Conservation (phyloP, 2,113 vertebrate genomes). For the Cebus imitator region DNA sequence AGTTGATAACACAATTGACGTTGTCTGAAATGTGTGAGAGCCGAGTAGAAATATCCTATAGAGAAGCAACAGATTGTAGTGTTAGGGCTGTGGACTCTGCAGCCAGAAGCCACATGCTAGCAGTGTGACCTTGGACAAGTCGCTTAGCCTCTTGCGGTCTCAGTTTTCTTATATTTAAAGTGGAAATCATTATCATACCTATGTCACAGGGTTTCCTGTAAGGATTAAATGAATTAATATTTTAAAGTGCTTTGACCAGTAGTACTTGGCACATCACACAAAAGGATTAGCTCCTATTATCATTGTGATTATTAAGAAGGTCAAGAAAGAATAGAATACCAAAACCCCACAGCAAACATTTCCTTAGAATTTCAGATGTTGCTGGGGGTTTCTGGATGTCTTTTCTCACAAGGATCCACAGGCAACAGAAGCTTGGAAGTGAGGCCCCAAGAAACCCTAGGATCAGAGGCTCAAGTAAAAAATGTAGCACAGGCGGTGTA, state of each 20-base stretch:
- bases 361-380: conserved; percentile 55
- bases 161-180: not conserved
- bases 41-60: conserved; percentile 71
- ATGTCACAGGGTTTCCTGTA: not conserved
- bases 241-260: conserved; percentile 19
- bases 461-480: not conserved
- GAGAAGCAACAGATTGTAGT: not conserved
- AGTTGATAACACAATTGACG: conserved; percentile 66
- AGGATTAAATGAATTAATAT: not conserved
- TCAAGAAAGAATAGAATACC: conserved; percentile 4
- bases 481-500: not conserved
- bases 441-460: conserved; percentile 17
- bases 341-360: not conserved
- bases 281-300: not conserved
- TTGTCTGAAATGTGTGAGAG: conserved; percentile 74
- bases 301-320: conserved; percentile 34
- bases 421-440: not conserved
- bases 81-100: not conserved
- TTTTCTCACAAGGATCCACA: conserved; percentile 7
- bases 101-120: not conserved
- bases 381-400: not conserved
- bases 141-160: not conserved
- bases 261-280: not conserved
- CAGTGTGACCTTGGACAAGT: not conserved
- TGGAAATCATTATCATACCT: not conserved